Base-by-base conservation (phyloP, 1,140 invertebrate species). In the Solen grandis region DNA sequence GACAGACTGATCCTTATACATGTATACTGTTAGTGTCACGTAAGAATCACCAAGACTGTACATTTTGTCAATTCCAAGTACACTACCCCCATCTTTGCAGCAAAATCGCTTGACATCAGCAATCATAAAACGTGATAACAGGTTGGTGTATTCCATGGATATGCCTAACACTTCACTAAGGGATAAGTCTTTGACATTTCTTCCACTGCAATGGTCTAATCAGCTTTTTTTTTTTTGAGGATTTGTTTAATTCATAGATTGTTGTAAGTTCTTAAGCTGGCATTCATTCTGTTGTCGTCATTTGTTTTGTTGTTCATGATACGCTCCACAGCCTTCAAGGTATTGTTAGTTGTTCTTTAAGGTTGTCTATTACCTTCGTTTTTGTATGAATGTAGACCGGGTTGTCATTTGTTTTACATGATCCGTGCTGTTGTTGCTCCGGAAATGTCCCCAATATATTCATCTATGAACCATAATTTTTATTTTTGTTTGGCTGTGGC, bases 31-130 rank as follows among this genome's bases (percentile, higher is more conserved):
- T 41, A 55, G 69, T 1, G 69, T 73, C 38, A 59, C 69, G 36
- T 73, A 55, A 29, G 59, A 73, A 16, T 73, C 69, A 1, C 50
- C 69, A 73, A 57, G 55, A n/a, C 41, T 62, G 22, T 74, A 74
- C 8, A 57, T 74, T 62, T 74, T 74, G 52, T 62, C 57, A 25
- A 74, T 74, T 14, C 55, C 57, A 1, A 74, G 25, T 1, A 74
- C 70, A 22, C 2, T 22, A 5, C 69, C 69, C 36, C 22, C 25
- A 33, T 73, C 54, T 16, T 10, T 3, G n/a, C 69, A 55, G 38
- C 69, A 73, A n/a, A 73, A 73, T 19, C 54, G 52, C 25, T 73
- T 73, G 3, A 66, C 8, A 22, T 46, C 63, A 31, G 29, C 8
- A 33, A 63, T 63, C 38, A 35, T 57, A 73, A 16, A 73, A 22